Percentiles rank a stretch among this genome's conserved stretches.
phyloP scores from a whole-genome alignment of 2,888 invertebrate species.

The Drosophila melanosoma region DNA sequence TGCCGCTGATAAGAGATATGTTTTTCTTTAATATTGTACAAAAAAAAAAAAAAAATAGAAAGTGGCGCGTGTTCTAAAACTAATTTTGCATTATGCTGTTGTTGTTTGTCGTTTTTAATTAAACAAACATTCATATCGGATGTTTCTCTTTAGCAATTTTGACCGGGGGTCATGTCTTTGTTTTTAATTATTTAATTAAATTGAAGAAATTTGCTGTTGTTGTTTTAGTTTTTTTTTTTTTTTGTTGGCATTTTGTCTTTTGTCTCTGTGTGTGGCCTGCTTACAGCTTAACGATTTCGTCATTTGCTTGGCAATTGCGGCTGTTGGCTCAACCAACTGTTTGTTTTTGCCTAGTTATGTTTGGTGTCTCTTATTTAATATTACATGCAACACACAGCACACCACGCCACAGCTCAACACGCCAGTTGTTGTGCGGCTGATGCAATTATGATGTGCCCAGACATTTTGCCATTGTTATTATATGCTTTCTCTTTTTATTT shows the following conservation, averaged over 20 bases:
- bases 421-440: constrained; percentile 35
- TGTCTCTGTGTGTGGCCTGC: constrained; percentile 19
- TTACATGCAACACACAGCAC: constrained; percentile 32
- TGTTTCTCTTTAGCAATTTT: constrained; percentile 20
- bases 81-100: constrained; percentile 24
- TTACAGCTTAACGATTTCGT: constrained; percentile 57
- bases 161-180: constrained; percentile 47
- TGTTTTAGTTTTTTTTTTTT: constrained; percentile 19
- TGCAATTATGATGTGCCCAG: constrained; percentile 45
- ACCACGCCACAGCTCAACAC: constrained; percentile 11
- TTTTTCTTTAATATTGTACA: constrained; percentile 2
- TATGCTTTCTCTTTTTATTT: constrained; percentile 36
- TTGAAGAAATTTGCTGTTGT: constrained; percentile 50
- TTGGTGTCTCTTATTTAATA: constrained; percentile 43
- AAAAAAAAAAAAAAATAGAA: neutral
- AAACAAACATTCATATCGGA: constrained; percentile 27
- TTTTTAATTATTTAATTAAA: constrained; percentile 75
- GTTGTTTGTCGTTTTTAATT: constrained; percentile 42
- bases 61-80: constrained; percentile 24
- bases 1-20: neutral
- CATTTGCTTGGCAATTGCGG: constrained; percentile 40
- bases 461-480: constrained; percentile 18
- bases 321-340: constrained; percentile 40
- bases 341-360: constrained; percentile 24
- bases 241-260: constrained; percentile 9